Percentiles rank a stretch among this genome's conserved stretches.
Evolutionary conservation across 2,888 invertebrate genomes (phyloP).

Genomic region (Agrochola lota): DNA sequence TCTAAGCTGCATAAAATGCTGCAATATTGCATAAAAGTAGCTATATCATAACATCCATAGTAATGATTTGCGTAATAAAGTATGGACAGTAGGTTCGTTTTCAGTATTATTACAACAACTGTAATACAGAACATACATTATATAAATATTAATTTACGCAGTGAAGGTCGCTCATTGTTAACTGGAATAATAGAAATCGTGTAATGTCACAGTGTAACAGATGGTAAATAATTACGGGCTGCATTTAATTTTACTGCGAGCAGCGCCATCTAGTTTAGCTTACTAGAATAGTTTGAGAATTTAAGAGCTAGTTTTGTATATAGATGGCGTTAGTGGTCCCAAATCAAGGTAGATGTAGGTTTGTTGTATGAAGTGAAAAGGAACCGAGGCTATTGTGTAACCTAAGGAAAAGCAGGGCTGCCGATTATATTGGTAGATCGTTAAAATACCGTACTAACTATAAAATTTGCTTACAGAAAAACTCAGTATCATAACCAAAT

Average conservation of each 20-base stretch:
- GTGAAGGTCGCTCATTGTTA: conserved; percentile 50
- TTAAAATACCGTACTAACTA: not conserved
- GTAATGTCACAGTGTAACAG: conserved; percentile 14
- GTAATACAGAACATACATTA: not conserved
- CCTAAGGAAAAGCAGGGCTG: not conserved
- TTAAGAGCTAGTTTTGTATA: not conserved
- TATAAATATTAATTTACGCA: conserved; percentile 31
- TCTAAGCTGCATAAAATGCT: no score
- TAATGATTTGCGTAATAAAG: not conserved
- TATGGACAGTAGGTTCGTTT: no score
- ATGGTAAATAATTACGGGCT: conserved; percentile 1
- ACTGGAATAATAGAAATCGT: conserved; percentile 50
- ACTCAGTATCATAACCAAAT: not conserved
- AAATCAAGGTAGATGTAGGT: not conserved
- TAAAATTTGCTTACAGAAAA: not conserved
- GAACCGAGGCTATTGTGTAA: no score
- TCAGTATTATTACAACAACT: not conserved
- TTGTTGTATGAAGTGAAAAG: no score
- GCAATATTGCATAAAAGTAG: not conserved
- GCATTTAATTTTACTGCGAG: not conserved
- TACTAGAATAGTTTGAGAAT: not conserved
- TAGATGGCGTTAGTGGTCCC: conserved; percentile 20
- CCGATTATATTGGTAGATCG: not conserved
- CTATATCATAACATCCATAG: not conserved
- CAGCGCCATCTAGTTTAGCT: conserved; percentile 39